Conservation (phyloP, 2,888 invertebrate species). For the Acanthosepion lycidas region DNA sequence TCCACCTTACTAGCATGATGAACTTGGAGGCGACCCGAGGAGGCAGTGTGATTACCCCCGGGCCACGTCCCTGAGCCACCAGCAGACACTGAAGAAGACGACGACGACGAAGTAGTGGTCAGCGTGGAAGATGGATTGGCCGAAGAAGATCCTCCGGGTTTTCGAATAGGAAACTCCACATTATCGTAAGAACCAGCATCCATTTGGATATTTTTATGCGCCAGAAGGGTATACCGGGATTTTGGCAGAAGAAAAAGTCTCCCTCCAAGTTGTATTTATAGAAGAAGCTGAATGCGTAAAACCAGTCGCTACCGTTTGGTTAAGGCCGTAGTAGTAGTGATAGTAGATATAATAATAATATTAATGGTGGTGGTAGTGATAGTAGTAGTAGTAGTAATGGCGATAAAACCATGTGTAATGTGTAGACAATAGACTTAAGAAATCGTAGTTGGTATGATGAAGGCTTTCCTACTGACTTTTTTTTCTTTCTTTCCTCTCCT, state of each 20-base stretch:
- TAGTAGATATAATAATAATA: not conserved
- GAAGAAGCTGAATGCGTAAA: not conserved
- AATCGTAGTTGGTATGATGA: not conserved
- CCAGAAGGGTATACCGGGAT: not conserved
- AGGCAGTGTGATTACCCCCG: slow-evolving; percentile 51
- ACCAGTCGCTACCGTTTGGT: not conserved
- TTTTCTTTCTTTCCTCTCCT: not conserved
- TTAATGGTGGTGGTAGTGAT: not conserved
- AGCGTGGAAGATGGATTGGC: not conserved
- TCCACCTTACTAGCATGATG: slow-evolving; percentile 50
- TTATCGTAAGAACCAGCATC: slow-evolving; percentile 69
- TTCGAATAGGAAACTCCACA: slow-evolving; percentile 68
- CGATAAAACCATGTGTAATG: not conserved
- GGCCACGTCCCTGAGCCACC: slow-evolving; percentile 56
- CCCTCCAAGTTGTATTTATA: not conserved
- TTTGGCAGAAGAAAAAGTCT: not conserved
- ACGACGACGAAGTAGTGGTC: not conserved
- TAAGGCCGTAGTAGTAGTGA: not conserved
- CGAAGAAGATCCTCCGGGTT: slow-evolving; percentile 51
- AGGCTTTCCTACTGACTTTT: not conserved
- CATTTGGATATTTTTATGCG: slow-evolving; percentile 50
- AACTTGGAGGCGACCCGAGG: slow-evolving; percentile 47
- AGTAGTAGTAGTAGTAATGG: not conserved
- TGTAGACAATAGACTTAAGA: not conserved
- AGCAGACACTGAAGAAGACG: not conserved